Evolutionary conservation across 2,888 invertebrate species (phyloP).

Genomic region (Luperina testacea): DNA sequence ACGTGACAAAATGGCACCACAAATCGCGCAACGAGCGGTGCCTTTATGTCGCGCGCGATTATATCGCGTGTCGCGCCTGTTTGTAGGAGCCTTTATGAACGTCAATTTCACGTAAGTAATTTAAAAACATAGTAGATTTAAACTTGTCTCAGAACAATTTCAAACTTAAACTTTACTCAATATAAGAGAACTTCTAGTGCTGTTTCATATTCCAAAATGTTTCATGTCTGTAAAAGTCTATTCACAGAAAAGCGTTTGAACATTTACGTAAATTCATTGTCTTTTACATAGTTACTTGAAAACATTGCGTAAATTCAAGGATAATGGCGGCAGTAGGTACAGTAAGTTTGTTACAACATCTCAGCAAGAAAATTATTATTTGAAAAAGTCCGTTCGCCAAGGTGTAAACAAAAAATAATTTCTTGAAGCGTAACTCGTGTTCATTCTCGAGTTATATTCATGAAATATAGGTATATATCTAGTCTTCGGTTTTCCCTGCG

Average conservation of each 20-base stretch:
- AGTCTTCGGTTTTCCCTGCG: conserved; percentile 8
- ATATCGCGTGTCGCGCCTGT: no score
- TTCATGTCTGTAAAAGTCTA: not conserved
- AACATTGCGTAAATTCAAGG: not conserved
- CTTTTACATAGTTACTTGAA: no score
- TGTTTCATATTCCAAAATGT: not conserved
- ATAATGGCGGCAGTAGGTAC: not conserved
- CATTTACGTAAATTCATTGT: conserved; percentile 3
- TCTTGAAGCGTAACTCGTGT: conserved; percentile 14
- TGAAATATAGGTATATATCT: conserved; percentile 1
- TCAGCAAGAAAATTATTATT: conserved; percentile 6
- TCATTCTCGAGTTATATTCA: conserved; percentile 6
- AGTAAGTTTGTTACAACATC: conserved; percentile 9
- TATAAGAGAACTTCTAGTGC: not conserved
- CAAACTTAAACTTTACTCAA: not conserved
- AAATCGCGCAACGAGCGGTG: no score
- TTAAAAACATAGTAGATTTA: no score
- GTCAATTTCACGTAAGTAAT: not conserved
- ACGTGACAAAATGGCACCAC: no score
- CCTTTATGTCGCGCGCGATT: no score
- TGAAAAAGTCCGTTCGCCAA: conserved; percentile 20
- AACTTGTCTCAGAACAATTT: not conserved
- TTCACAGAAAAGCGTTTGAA: conserved; percentile 13
- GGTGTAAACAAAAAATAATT: conserved; percentile 41
- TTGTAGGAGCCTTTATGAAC: no score